Evolutionary conservation across 2,113 vertebrate species (phyloP), one percentile per base, ranked within the genome.

Genomic region (Pungitius pungitius): DNA sequence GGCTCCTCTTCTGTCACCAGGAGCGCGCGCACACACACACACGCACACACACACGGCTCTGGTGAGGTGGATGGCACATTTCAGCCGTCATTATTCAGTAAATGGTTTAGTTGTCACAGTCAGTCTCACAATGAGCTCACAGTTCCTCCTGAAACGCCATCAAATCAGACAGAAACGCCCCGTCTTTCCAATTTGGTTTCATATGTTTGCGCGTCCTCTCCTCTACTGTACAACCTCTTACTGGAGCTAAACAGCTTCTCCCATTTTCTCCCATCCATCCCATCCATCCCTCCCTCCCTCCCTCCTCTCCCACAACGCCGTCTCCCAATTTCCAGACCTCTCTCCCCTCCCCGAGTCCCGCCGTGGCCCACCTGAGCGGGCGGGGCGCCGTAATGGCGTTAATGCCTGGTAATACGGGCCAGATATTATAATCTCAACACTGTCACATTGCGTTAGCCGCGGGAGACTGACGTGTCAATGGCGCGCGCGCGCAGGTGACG

Each of bases 401-500:
- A 94, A 94, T 94, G 92, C 89, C 73, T 77, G 84, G 92, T 94
- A 95, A 95, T 94, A 88, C 80, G 89, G 91, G 91, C 88, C 93
- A 94, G 94, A 94, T 94, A 95, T 95, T 94, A 95, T 94, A 94
- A 94, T 94, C 93, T 95, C 91, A 90, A 90, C 88, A 92, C 92
- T 95, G 94, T 95, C 94, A 95, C 91, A 93, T 92, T 77, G 91
- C 87, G 94, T 95, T 95, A 95, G 93, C 73, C 14, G 86, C 11
- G 57, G 76, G 90, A 93, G 91, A 93, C 92, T 95, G 94, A 95
- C 83, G 90, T 94, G 92, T 95, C 93, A 95, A 95, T 95, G 93
- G 90, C 81, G 86, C 75, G 13, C 33, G 88, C 42, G 86, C 90
- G 85, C 91, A 93, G 93, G 93, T 94, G 93, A 94, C 69, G 73